Conservation (phyloP, 2,113 vertebrate species). For the Isurus oxyrinchus region DNA sequence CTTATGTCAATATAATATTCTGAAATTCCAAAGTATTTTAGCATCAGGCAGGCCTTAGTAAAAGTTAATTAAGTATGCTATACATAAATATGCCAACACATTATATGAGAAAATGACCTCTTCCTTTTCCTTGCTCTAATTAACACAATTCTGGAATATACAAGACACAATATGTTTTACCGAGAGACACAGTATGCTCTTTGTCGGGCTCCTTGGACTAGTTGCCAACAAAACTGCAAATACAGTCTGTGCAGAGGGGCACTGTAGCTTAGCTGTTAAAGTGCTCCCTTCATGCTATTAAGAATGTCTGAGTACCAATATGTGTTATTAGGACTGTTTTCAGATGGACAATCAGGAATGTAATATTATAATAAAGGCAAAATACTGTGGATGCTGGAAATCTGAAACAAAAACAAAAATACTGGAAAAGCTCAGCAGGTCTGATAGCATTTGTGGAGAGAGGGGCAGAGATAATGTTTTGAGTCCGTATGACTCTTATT, state of each 20-base stretch:
- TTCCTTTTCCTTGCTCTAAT: slow-evolving; percentile 25
- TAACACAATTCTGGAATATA: slow-evolving; percentile 18
- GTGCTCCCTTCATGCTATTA: background rate
- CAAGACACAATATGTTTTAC: slow-evolving; percentile 25
- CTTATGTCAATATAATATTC: slow-evolving; percentile 32
- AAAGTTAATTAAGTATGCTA: slow-evolving; percentile 22
- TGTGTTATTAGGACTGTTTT: background rate
- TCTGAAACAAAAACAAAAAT: too few species aligned
- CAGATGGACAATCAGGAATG: background rate
- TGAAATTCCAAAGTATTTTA: slow-evolving; percentile 1
- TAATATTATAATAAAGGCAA: background rate
- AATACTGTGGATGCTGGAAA: too few species aligned
- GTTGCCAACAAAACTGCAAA: slow-evolving; percentile 14
- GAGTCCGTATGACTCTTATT: too few species aligned
- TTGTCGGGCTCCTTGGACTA: background rate
- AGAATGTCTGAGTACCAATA: background rate
- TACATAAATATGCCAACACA: slow-evolving; percentile 31
- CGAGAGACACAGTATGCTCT: slow-evolving; percentile 28
- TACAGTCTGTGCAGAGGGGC: background rate
- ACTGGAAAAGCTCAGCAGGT: too few species aligned
- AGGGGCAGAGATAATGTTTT: too few species aligned
- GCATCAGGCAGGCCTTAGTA: background rate
- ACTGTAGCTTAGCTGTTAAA: background rate
- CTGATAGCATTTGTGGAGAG: too few species aligned
- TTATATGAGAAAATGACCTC: slow-evolving; percentile 28